phyloP scores from a whole-genome alignment of 2,113 vertebrate genomes.

The Mellivora capensis region DNA sequence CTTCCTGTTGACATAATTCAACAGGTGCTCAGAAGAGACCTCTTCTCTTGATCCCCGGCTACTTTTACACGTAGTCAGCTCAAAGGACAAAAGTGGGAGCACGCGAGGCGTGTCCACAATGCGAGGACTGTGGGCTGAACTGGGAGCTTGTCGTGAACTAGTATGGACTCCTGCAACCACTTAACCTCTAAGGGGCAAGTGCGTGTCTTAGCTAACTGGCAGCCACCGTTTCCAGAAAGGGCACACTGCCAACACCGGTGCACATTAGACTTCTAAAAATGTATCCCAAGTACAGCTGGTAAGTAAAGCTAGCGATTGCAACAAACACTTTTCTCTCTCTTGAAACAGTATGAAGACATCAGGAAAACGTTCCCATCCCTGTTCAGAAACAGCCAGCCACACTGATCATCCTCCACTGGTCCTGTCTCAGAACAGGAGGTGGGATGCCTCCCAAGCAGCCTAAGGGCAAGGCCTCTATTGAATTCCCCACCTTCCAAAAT shows the following conservation, averaged over 20 bases:
- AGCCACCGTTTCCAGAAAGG: constrained; percentile 69
- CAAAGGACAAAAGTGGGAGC: background rate
- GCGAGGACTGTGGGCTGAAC: background rate
- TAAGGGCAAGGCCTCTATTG: no score
- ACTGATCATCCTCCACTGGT: background rate
- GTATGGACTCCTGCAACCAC: constrained; percentile 47
- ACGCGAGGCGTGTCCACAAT: background rate
- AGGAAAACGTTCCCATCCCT: background rate
- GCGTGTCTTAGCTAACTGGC: constrained; percentile 62
- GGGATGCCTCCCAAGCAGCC: background rate
- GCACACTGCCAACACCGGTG: constrained; percentile 50
- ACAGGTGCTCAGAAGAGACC: background rate
- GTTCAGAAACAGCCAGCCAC: background rate
- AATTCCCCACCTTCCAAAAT: no score
- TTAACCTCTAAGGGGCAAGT: constrained; percentile 69
- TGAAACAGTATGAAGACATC: constrained; percentile 69
- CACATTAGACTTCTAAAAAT: constrained; percentile 62
- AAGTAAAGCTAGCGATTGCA: constrained; percentile 74
- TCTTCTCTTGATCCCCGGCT: background rate
- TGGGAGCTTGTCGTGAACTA: constrained; percentile 40
- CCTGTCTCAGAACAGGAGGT: background rate
- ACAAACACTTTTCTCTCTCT: constrained; percentile 68
- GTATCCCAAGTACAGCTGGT: constrained; percentile 71
- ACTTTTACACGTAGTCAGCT: constrained; percentile 19
- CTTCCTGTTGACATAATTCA: background rate